Evolutionary conservation across 2,888 invertebrate genomes (phyloP), one percentile per base, ranked within the genome.

Genomic region (Mycalesis mineus): DNA sequence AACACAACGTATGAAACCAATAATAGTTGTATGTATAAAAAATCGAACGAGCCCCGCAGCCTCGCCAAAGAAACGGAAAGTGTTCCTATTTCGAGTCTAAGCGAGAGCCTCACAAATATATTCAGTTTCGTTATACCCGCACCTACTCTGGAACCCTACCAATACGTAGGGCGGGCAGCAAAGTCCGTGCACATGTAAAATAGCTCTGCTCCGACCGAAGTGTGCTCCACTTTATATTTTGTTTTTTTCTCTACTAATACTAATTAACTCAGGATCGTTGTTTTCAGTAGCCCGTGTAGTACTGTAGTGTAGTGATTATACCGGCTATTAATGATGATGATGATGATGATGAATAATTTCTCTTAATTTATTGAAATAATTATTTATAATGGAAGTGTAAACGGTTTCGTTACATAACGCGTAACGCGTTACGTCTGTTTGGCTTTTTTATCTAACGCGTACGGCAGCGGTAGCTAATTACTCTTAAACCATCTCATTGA

Each of bases 181-280:
- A 84, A 85, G 86, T 79, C 84, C 80, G 78, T 84, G 84, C 85
- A 88, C 88, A 88, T 88, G 88, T 88, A 88, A 88, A 88, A 88
- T 87, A 88, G 88, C 80, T 81, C 69, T 70, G 70, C 52, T 63
- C 57, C 64, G 67, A 22, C 47, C n/a, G 69, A 55, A 71, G 63
- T 72, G 63, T 81, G 77, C 88, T 88, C 88, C 74, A 83, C 84
- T 73, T 72, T 0, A 15, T 48, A 48, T 44, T 44, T 17, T 37
- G 11, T 9, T 37, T 17, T 8, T 40, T 7, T 15, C 7, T 40
- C n/a, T n/a, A n/a, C n/a, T n/a, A n/a, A n/a, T n/a, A n/a, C n/a
- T n/a, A n/a, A n/a, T n/a, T n/a, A n/a, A n/a, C n/a, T n/a, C n/a
- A n/a, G n/a, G n/a, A n/a, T n/a, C n/a, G n/a, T n/a, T n/a, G n/a